These are phyloP conservation scores for Latrodectus geometricus DNA, from an alignment of 1,140 invertebrate genomes.

Conservation along the genomic window DNA sequence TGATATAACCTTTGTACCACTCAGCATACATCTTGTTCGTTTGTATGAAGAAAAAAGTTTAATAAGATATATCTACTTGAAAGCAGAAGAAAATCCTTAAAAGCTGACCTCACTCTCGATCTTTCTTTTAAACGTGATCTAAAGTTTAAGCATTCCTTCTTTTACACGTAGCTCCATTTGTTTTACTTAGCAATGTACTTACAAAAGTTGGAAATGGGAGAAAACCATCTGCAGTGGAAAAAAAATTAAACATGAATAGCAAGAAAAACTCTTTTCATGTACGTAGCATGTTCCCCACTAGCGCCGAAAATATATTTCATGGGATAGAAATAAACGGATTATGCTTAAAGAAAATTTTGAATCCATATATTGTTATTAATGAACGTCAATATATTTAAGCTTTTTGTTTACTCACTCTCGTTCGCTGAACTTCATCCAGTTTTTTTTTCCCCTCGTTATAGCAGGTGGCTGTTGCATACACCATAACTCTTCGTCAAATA, in stretches of 20 bases:
- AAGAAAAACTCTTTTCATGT: neutral
- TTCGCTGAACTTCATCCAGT: constrained; percentile 12
- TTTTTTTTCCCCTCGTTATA: neutral
- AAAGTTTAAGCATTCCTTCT: neutral
- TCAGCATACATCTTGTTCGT: too few relatives aligned
- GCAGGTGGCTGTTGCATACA: constrained; percentile 40
- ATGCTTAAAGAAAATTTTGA: constrained; percentile 19
- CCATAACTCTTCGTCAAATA: constrained; percentile 44
- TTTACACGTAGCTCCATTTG: neutral
- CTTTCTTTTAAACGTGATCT: neutral
- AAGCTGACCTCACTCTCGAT: neutral
- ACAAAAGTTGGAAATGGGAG: constrained; percentile 2
- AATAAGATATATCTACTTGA: too few relatives aligned
- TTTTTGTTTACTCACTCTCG: constrained; percentile 12
- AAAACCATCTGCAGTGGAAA: neutral
- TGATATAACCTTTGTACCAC: too few relatives aligned
- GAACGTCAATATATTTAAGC: constrained; percentile 46
- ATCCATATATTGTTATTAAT: constrained; percentile 56
- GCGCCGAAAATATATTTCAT: neutral
- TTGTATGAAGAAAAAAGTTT: too few relatives aligned
- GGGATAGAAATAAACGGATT: constrained; percentile 27
- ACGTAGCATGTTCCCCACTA: neutral
- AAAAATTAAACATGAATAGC: neutral
- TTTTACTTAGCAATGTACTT: neutral
- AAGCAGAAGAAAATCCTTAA: neutral